These are phyloP conservation scores for Octonoba sinensis DNA, from an alignment of 2,888 invertebrate genomes.

Conservation along the genomic window DNA sequence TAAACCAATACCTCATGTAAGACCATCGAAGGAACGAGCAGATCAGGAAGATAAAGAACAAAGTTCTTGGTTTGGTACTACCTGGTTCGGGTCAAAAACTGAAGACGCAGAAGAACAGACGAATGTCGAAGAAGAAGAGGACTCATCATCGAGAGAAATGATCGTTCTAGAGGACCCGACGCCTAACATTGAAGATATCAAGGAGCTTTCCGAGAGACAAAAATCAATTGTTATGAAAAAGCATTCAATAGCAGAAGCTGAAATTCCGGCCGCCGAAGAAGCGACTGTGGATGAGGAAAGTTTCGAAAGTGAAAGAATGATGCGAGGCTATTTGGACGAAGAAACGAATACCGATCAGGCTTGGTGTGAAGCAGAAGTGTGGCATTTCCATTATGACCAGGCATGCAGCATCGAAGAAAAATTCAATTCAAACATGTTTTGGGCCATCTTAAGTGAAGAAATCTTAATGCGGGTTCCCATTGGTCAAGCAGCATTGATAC, in stretches of 20 bases:
- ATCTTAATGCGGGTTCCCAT: constrained; percentile 6
- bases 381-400: constrained; percentile 66
- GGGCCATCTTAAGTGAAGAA: constrained; percentile 21
- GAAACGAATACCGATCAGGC: constrained; percentile 69
- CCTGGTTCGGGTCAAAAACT: neutral
- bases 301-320: constrained; percentile 4
- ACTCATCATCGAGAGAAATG: neutral
- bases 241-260: too few species aligned
- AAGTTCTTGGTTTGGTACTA: too few species aligned
- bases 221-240: neutral
- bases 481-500: constrained; percentile 29
- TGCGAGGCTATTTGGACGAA: constrained; percentile 70
- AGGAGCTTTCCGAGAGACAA: neutral
- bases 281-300: neutral
- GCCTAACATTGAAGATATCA: neutral
- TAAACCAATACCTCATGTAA: neutral
- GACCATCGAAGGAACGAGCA: neutral
- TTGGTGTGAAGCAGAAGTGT: constrained; percentile 68
- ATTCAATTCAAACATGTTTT: constrained; percentile 18
- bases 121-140: neutral
- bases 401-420: constrained; percentile 21
- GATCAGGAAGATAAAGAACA: neutral
- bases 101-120: neutral
- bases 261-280: too few species aligned
- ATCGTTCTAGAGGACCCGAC: neutral